Conservation (phyloP, 2,888 invertebrate genomes). For the Xanthia icteritia region DNA sequence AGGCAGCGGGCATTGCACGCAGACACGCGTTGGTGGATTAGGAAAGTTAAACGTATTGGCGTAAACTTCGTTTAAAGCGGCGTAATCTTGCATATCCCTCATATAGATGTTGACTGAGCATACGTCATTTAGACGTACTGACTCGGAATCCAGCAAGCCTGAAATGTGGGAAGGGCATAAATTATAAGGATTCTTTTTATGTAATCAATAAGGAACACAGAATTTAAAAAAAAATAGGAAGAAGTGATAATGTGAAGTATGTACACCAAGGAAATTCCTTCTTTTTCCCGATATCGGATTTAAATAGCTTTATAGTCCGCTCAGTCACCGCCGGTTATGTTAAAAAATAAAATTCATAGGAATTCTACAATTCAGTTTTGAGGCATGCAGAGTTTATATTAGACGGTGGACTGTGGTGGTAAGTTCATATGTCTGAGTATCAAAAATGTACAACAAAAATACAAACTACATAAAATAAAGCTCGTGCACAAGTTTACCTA, state of each 20-base stretch:
- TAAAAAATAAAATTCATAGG: background rate
- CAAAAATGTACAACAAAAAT: background rate
- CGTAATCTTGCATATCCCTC: conserved; percentile 95
- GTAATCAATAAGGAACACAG: background rate
- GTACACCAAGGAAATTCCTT: background rate
- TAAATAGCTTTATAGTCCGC: background rate
- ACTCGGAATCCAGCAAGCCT: conserved; percentile 88
- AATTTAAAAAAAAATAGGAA: too few relatives aligned
- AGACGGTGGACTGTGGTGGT: background rate
- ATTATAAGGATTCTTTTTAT: conserved; percentile 30
- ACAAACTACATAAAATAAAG: conserved; percentile 71
- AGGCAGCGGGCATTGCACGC: conserved; percentile 95
- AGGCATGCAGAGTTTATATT: background rate
- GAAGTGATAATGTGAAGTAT: background rate
- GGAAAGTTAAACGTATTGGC: conserved; percentile 92
- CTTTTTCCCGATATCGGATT: background rate
- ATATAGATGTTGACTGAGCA: conserved; percentile 96
- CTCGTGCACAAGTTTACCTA: conserved; percentile 91
- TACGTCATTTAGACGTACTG: conserved; percentile 91
- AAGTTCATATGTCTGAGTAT: background rate
- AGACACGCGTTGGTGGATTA: conserved; percentile 96
- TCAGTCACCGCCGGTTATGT: background rate
- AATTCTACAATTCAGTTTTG: background rate
- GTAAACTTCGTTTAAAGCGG: conserved; percentile 94
- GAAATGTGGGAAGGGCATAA: conserved; percentile 69